Percentiles rank a stretch among this genome's conserved stretches.
These are phyloP conservation scores for Cryptotermes secundus DNA, from an alignment of 1,140 invertebrate species.

Conservation along the genomic window DNA sequence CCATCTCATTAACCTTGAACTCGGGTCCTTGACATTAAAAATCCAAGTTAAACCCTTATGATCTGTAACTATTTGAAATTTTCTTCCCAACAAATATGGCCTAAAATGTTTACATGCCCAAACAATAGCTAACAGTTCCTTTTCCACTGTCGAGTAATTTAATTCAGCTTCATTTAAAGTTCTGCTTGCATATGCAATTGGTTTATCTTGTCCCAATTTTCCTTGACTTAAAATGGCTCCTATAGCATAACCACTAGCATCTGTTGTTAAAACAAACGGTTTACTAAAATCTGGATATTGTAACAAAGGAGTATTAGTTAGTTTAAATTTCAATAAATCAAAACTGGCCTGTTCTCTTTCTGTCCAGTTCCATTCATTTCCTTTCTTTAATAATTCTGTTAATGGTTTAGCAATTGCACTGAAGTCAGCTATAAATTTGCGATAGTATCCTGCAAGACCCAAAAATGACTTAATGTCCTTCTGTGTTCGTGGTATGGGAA, in stretches of 20 bases:
- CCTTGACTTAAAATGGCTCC: conserved; percentile 33
- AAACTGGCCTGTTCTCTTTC: conserved; percentile 23
- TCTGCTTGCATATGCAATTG: conserved; percentile 31
- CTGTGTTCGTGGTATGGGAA: conserved; percentile 38
- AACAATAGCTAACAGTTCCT: conserved; percentile 43
- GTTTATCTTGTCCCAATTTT: conserved; percentile 25
- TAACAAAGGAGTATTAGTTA: conserved; percentile 17
- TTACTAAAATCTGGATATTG: conserved; percentile 33
- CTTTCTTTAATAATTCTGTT: conserved; percentile 26
- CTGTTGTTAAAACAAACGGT: conserved; percentile 32
- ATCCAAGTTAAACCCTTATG: conserved; percentile 33
- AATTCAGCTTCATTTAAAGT: conserved; percentile 36
- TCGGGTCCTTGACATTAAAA: conserved; percentile 37
- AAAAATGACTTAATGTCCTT: conserved; percentile 40
- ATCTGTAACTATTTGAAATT: conserved; percentile 43
- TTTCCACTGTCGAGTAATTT: conserved; percentile 43
- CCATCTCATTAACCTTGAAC: conserved; percentile 37
- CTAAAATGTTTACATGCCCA: conserved; percentile 33
- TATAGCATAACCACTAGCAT: conserved; percentile 29
- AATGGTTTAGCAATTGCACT: conserved; percentile 22
- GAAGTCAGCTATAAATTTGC: conserved; percentile 23
- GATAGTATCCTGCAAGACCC: conserved; percentile 39
- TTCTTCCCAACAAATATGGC: conserved; percentile 45
- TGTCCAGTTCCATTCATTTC: neutral
- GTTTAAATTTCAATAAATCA: conserved; percentile 30